Percentiles rank a stretch among this genome's conserved stretches.
Conservation (phyloP, 2,113 vertebrate species). For the Rhinolophus sinicus region DNA sequence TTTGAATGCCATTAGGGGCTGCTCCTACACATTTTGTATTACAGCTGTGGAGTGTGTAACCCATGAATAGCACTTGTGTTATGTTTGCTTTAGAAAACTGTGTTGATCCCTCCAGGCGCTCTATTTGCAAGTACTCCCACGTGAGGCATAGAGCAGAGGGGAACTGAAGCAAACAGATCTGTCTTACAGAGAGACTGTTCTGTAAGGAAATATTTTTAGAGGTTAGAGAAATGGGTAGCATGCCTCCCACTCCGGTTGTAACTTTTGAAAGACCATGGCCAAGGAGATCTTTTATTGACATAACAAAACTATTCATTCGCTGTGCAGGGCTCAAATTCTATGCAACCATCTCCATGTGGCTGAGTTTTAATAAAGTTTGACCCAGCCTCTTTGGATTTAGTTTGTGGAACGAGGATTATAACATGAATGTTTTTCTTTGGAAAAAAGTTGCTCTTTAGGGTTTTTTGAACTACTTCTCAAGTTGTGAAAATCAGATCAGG, state of each 20-base stretch:
- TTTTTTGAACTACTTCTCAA: constrained; percentile 39
- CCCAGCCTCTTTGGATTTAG: constrained; percentile 44
- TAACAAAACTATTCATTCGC: constrained; percentile 60
- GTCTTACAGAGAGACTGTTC: constrained; percentile 70
- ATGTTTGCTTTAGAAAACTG: constrained; percentile 83
- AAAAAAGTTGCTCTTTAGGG: constrained; percentile 40
- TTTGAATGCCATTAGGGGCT: constrained; percentile 80
- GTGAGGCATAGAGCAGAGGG: constrained; percentile 61
- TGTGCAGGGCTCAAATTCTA: constrained; percentile 56
- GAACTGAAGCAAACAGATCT: constrained; percentile 73
- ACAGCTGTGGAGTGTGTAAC: constrained; percentile 77
- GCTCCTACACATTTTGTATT: constrained; percentile 78
- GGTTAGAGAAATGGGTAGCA: constrained; percentile 56
- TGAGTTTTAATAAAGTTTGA: constrained; percentile 63
- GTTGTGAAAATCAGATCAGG: constrained; percentile 43
- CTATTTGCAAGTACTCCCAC: constrained; percentile 74
- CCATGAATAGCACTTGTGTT: constrained; percentile 74
- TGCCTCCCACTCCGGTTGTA: constrained; percentile 25
- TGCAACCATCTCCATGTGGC: constrained; percentile 65
- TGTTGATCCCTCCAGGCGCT: constrained; percentile 78
- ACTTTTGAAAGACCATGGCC: constrained; percentile 69
- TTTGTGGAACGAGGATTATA: constrained; percentile 53
- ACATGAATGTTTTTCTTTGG: constrained; percentile 68
- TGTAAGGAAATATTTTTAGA: constrained; percentile 69
- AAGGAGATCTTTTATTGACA: constrained; percentile 69